Evolutionary conservation across 2,113 vertebrate genomes (phyloP), one percentile per base, ranked within the genome.

Genomic region (Sitta europaea): DNA sequence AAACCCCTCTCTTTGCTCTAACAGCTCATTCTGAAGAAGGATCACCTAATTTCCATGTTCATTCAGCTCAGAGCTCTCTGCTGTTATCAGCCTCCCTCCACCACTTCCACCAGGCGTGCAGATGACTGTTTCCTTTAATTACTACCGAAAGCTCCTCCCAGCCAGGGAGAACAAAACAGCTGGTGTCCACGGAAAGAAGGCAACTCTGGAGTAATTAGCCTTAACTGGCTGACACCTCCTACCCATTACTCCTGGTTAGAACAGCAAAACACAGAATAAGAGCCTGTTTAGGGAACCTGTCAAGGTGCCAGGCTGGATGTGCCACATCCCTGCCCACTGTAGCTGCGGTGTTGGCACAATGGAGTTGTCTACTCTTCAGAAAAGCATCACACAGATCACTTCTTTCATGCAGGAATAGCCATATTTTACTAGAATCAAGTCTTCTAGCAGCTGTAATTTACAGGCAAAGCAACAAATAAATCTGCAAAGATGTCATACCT

Each of bases 111-210:
- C 45, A 24, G 70, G 76, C 21, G 3, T 11, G 68, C 2, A 79
- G 94, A 91, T 24, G 80, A 92, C 92, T 95, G 88, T 68, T 92
- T 19, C 48, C 42, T 94, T 94, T 96, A 96, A 96, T 96, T 94
- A 89, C 88, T 89, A 95, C 92, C 0, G n/a, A 95, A 95, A 85
- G 86, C 92, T 95, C 96, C 89, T 94, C 96, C 96, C 91, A 95
- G 12, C 25, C 73, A 85, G 91, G 86, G 88, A 96, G 33, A 89
- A 66, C 33, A 82, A 40, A 94, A 75, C 96, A 96, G 96, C 86
- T 85, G 83, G 76, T 92, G 92, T 91, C 94, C 96, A 95, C 24
- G 0, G 51, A 96, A 83, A 85, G 76, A 54, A 89, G 58, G 77
- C 58, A 95, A 15, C 91, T 84, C 90, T 13, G 2, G 62, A 95